Evolutionary conservation across 2,797 vertebrate species (phyloP).

Genomic region (Peromyscus aztecus): DNA sequence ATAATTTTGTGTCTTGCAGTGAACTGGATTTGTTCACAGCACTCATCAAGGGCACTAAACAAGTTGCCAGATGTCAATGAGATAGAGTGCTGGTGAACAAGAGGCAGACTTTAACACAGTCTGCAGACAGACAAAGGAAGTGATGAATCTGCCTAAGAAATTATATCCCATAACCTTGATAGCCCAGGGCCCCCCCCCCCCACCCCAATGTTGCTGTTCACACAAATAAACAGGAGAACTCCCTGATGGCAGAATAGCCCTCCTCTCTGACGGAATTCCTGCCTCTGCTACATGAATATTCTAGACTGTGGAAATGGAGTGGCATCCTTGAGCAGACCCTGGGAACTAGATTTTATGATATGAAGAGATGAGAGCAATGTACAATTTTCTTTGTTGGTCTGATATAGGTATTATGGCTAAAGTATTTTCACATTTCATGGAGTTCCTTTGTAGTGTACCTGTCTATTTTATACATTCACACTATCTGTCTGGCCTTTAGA

Average conservation of each 20-base stretch:
- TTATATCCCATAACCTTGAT: neutral
- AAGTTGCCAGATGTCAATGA: neutral
- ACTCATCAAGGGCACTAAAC: slow-evolving; percentile 61
- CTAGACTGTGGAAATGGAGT: neutral
- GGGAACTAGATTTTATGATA: slow-evolving; percentile 16
- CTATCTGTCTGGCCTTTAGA: neutral
- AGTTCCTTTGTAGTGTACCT: neutral
- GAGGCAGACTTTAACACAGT: slow-evolving; percentile 65
- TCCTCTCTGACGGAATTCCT: slow-evolving; percentile 21
- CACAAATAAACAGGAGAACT: slow-evolving; percentile 24
- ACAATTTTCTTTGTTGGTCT: neutral
- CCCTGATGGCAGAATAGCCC: neutral
- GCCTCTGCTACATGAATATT: neutral
- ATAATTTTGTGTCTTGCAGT: neutral
- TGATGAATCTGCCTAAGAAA: neutral
- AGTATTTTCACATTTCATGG: neutral
- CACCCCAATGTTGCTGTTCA: neutral
- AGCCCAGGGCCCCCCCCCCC: neutral
- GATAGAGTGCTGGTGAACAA: slow-evolving; percentile 54
- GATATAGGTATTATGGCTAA: neutral
- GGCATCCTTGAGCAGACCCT: neutral
- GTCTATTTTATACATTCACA: neutral
- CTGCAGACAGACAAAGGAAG: neutral
- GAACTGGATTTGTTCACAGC: slow-evolving; percentile 64
- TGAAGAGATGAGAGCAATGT: neutral